phyloP scores from a whole-genome alignment of 1,140 invertebrate species.

The Stenopsyche tienmushanensis region DNA sequence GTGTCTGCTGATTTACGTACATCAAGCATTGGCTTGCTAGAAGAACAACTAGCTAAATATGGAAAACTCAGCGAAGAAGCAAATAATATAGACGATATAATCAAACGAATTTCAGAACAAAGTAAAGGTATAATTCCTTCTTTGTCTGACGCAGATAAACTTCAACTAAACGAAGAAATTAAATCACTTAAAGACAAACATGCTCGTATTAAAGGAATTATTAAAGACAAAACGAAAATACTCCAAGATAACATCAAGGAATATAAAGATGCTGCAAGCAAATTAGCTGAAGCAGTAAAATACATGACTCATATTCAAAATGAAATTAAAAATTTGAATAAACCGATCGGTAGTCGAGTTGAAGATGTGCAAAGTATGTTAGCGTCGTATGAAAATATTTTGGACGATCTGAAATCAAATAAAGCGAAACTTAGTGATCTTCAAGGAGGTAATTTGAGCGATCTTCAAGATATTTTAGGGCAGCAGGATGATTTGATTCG shows the following conservation, averaged over 20 bases:
- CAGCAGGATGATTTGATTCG: conserved; percentile 83
- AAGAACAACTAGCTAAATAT: conserved; percentile 84
- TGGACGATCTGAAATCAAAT: conserved; percentile 77
- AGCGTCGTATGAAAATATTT: conserved; percentile 74
- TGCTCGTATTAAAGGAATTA: conserved; percentile 68
- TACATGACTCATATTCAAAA: conserved; percentile 79
- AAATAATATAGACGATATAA: conserved; percentile 66
- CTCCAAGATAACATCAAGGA: conserved; percentile 75
- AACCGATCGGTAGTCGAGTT: conserved; percentile 80
- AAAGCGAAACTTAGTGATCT: conserved; percentile 77
- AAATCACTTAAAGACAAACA: conserved; percentile 76
- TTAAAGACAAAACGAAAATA: conserved; percentile 71
- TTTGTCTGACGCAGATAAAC: conserved; percentile 81
- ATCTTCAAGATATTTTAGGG: conserved; percentile 74
- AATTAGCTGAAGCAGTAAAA: conserved; percentile 75
- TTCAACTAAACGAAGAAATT: conserved; percentile 76
- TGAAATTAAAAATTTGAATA: conserved; percentile 78
- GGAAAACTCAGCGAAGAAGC: conserved; percentile 76
- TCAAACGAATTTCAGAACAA: conserved; percentile 74
- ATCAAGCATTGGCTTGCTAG: conserved; percentile 74
- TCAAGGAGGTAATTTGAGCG: conserved; percentile 70
- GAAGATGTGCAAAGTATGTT: conserved; percentile 82
- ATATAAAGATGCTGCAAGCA: conserved; percentile 74
- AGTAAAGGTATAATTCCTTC: conserved; percentile 78
- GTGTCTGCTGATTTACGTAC: conserved; percentile 76